phyloP scores from a whole-genome alignment of 2,797 vertebrate genomes.

The Iguana delicatissima region DNA sequence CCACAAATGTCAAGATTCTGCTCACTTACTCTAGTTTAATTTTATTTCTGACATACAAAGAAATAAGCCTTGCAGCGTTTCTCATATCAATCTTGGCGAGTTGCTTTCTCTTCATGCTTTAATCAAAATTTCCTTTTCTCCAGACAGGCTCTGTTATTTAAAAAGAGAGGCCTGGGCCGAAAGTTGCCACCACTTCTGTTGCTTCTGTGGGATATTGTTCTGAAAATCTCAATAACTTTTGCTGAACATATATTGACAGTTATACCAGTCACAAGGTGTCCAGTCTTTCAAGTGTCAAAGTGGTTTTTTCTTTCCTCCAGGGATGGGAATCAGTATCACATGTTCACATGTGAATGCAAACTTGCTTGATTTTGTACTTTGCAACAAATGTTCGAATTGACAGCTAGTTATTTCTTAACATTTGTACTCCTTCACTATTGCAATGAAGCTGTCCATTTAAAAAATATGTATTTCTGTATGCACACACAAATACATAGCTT shows the following conservation, averaged over 20 bases:
- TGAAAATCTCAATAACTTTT: not conserved
- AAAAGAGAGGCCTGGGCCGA: too few relatives aligned
- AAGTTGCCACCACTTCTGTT: not conserved
- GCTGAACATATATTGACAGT: not conserved
- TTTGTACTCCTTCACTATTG: too few relatives aligned
- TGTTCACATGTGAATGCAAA: too few relatives aligned
- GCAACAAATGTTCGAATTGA: too few relatives aligned
- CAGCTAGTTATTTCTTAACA: too few relatives aligned
- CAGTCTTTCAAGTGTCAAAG: not conserved
- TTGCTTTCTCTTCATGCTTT: constrained; percentile 13
- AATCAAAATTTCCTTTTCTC: constrained; percentile 8
- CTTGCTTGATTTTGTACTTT: too few relatives aligned
- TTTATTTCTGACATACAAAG: not conserved
- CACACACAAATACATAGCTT: too few relatives aligned
- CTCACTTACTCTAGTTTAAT: not conserved
- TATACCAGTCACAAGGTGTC: not conserved
- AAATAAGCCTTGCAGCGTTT: constrained; percentile 29
- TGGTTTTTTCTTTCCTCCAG: too few relatives aligned
- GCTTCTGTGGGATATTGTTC: not conserved
- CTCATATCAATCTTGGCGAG: constrained; percentile 21
- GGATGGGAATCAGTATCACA: too few relatives aligned
- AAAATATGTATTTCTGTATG: too few relatives aligned
- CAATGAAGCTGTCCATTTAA: too few relatives aligned
- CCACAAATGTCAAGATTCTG: constrained; percentile 6
- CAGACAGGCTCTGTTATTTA: not conserved